Percentiles rank a stretch among this genome's conserved stretches.
Conservation (phyloP, 2,113 vertebrate species). For the Charadrius vociferus region DNA sequence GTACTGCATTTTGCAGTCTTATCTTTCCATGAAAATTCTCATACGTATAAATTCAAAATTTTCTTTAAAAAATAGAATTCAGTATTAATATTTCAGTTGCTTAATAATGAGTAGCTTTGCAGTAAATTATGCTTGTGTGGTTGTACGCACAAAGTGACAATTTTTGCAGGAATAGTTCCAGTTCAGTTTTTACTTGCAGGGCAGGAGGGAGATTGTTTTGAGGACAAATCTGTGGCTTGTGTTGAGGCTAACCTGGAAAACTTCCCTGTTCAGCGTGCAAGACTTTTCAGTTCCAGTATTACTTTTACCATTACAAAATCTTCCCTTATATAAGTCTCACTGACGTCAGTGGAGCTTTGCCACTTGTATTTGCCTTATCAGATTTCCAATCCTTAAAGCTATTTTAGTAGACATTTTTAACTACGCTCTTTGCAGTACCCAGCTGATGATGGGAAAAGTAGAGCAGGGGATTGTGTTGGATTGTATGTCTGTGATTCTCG, state of each 20-base stretch:
- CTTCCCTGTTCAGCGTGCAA: slow-evolving; percentile 35
- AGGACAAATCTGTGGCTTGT: slow-evolving; percentile 17
- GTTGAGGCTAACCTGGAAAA: slow-evolving; percentile 47
- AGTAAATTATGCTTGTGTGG: background rate
- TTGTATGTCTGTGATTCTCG: background rate
- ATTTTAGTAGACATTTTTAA: slow-evolving; percentile 41
- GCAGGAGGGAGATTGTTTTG: background rate
- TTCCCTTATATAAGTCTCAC: slow-evolving; percentile 54
- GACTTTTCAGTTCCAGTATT: slow-evolving; percentile 26
- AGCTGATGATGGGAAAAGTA: background rate
- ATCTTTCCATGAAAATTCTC: background rate
- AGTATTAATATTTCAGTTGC: background rate
- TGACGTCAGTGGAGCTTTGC: slow-evolving; percentile 66
- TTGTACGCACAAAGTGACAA: background rate
- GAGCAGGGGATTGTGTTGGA: background rate
- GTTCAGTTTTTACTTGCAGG: background rate
- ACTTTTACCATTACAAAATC: slow-evolving; percentile 59
- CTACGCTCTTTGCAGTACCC: background rate
- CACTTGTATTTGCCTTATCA: slow-evolving; percentile 60
- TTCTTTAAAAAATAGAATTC: background rate
- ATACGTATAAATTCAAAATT: background rate
- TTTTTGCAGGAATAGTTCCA: background rate
- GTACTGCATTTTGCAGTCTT: background rate
- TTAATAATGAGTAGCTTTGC: background rate
- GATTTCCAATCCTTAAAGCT: slow-evolving; percentile 65